Percentiles rank a stretch among this genome's conserved stretches.
These are phyloP conservation scores for Varanus komodoensis DNA, from an alignment of 2,113 vertebrate species.

Conservation along the genomic window DNA sequence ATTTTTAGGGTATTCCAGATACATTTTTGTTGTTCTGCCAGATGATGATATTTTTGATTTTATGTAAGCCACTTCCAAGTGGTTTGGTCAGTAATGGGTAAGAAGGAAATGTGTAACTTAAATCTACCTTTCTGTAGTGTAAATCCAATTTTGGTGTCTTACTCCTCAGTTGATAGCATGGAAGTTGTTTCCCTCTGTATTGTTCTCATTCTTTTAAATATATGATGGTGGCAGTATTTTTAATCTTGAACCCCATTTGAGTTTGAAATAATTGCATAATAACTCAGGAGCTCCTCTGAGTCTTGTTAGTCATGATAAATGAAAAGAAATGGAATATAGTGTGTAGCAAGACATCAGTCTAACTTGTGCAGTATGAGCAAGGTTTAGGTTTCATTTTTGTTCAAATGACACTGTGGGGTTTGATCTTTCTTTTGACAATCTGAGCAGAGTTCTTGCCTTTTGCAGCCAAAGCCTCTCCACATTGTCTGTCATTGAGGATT, in stretches of 20 bases:
- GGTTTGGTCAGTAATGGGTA: too few relatives aligned
- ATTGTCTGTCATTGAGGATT: conserved; percentile 96
- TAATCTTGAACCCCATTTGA: not conserved
- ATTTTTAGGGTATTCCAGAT: not conserved
- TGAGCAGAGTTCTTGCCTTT: conserved; percentile 63
- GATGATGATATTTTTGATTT: not conserved
- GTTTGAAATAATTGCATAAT: not conserved
- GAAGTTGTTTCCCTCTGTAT: not conserved
- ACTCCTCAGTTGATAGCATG: not conserved
- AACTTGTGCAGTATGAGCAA: not conserved
- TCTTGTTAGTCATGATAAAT: not conserved
- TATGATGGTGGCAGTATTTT: not conserved
- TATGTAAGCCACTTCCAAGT: not conserved
- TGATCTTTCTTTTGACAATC: conserved; percentile 15
- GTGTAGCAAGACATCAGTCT: not conserved
- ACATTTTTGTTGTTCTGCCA: not conserved
- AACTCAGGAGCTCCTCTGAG: not conserved
- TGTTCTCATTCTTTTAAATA: not conserved
- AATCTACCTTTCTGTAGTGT: not conserved
- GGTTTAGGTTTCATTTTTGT: not conserved
- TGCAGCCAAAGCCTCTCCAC: conserved; percentile 97
- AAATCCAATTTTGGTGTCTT: not conserved
- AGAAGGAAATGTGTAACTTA: not conserved
- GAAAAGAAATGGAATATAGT: not conserved
- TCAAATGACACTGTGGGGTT: conserved; percentile 16